Percentiles rank a stretch among this genome's conserved stretches.
phyloP scores from a whole-genome alignment of 2,888 invertebrate genomes.

The Lithophane leautieri region DNA sequence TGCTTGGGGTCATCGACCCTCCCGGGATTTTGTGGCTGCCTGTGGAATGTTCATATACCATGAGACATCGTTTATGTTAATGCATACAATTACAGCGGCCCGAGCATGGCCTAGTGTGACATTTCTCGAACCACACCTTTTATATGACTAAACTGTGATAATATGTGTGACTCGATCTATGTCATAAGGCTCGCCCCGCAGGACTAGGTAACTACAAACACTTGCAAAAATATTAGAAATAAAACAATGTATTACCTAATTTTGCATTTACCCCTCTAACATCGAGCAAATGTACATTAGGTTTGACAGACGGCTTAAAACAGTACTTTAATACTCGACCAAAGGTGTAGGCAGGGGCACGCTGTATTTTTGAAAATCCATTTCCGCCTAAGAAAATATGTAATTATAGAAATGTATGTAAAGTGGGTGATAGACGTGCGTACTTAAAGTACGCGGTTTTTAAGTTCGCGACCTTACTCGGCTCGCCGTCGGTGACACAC shows the following conservation, averaged over 20 bases:
- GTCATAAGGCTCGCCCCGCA: too few relatives aligned
- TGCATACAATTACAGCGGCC: neutral
- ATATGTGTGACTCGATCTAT: too few relatives aligned
- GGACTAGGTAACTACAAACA: neutral
- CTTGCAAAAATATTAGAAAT: neutral
- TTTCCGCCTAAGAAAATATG: slow-evolving; percentile 76
- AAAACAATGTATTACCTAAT: slow-evolving; percentile 19
- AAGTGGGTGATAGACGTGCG: too few relatives aligned
- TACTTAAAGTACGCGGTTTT: too few relatives aligned
- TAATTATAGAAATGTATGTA: too few relatives aligned
- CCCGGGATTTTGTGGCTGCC: slow-evolving; percentile 75
- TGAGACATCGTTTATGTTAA: neutral
- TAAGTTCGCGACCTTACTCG: too few relatives aligned
- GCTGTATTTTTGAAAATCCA: slow-evolving; percentile 81
- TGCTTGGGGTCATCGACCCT: slow-evolving; percentile 73
- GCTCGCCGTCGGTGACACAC: too few relatives aligned
- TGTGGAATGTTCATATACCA: slow-evolving; percentile 53
- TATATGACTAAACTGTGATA: too few relatives aligned
- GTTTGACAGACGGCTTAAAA: slow-evolving; percentile 67
- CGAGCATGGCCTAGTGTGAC: too few relatives aligned
- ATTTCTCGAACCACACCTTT: too few relatives aligned
- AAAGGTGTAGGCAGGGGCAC: slow-evolving; percentile 84
- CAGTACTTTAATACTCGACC: slow-evolving; percentile 72
- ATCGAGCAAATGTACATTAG: slow-evolving; percentile 77
- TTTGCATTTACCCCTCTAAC: slow-evolving; percentile 32